phyloP scores from a whole-genome alignment of 2,888 invertebrate species.

The Macrophya annulata region DNA sequence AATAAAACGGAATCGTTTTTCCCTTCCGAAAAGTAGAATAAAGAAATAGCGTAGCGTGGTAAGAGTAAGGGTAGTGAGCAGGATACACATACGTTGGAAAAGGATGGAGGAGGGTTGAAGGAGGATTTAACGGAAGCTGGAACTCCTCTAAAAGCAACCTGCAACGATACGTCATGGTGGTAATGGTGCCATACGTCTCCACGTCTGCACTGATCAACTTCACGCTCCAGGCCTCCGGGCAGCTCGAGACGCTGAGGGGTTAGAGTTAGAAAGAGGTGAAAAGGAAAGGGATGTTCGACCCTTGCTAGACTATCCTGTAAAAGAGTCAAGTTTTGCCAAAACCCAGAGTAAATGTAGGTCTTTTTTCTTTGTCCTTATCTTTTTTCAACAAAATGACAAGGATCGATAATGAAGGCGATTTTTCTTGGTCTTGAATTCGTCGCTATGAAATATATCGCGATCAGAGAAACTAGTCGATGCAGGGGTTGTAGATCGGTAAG shows the following conservation, averaged over 20 bases:
- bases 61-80: not conserved
- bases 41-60: not conserved
- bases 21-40: not conserved
- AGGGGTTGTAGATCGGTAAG: not conserved
- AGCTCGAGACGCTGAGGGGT: conserved; percentile 24
- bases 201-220: conserved; percentile 54
- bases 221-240: conserved; percentile 43
- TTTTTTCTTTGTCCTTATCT: not conserved
- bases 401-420: not conserved
- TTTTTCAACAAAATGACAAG: not conserved
- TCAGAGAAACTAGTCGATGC: not conserved
- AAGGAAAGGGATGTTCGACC: not conserved
- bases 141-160: conserved; percentile 52
- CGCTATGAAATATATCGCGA: not conserved
- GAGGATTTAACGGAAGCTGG: conserved; percentile 54
- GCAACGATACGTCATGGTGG: conserved; percentile 53
- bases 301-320: conserved; percentile 18
- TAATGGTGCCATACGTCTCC: conserved; percentile 54
- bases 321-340: conserved; percentile 17
- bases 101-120: conserved; percentile 30
- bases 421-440: not conserved
- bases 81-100: conserved; percentile 30
- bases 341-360: not conserved
- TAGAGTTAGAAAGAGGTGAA: not conserved
- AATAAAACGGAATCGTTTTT: conserved; percentile 24